Evolutionary conservation across 2,888 invertebrate genomes (phyloP).

Genomic region (Trachelus tabidus): DNA sequence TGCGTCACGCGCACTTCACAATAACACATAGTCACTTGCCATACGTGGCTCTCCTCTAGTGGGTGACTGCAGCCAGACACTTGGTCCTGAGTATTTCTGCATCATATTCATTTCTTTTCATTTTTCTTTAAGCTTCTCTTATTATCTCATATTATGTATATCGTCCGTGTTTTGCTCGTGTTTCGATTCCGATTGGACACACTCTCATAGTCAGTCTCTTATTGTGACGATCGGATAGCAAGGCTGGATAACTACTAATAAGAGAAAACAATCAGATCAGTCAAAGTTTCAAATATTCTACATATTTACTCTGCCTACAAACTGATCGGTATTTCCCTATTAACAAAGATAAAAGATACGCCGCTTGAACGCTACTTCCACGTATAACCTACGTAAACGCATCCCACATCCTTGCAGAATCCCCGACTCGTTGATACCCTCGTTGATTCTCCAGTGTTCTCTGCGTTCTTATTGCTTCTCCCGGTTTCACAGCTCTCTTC

Average conservation of each 20-base stretch:
- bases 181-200: slow-evolving; percentile 17
- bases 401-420: background rate
- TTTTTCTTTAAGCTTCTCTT: slow-evolving; percentile 34
- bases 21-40: slow-evolving; percentile 17
- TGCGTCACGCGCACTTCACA: slow-evolving; percentile 54
- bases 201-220: slow-evolving; percentile 5
- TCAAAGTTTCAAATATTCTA: background rate
- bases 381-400: background rate
- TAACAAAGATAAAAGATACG: background rate
- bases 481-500: background rate
- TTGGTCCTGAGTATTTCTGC: slow-evolving; percentile 67
- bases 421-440: background rate
- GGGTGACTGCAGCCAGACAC: slow-evolving; percentile 63
- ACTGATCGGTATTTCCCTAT: background rate
- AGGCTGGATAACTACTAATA: slow-evolving; percentile 20
- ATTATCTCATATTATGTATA: slow-evolving; percentile 10
- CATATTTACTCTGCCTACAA: background rate
- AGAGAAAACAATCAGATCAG: background rate
- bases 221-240: slow-evolving; percentile 5
- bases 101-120: slow-evolving; percentile 37
- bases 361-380: background rate
- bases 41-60: slow-evolving; percentile 30
- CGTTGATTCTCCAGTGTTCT: background rate
- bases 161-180: slow-evolving; percentile 28
- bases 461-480: background rate